Evolutionary conservation across 2,888 invertebrate genomes (phyloP), one percentile per base, ranked within the genome.

Genomic region (Melanotus villosus): DNA sequence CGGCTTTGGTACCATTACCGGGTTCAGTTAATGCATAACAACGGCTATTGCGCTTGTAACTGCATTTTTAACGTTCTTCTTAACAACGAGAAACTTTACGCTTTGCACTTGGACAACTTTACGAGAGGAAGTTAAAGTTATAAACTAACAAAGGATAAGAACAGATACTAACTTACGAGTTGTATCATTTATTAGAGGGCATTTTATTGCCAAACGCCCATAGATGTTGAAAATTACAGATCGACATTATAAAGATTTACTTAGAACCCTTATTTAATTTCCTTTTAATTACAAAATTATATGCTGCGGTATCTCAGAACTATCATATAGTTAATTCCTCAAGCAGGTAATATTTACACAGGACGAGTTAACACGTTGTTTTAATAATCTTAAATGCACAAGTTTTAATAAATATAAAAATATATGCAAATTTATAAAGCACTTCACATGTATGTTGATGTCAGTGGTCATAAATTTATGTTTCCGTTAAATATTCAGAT

Each of bases 131-230:
- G 63, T 68, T 67, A 52, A 52, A 54, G 59, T 38, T 67, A 67
- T 67, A 67, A 68, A 68, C 68, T 47, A 57, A 68, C 68, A 63
- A 56, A 62, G 63, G 60, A 67, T 60, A 67, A 67, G 43, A 18
- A 47, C 30, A 60, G 45, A 60, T 52, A 47, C 47, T 38, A 68
- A 43, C 45, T 62, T 56, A 56, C 34, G 68, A 57, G 57, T 56
- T 68, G 68, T 68, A 63, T 57, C 56, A 30, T 68, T 63, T 68
- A 68, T 68, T 68, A 57, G 68, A 68, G 30, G 45, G 56, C 16
- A 45, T 62, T 68, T 47, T 68, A 68, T 63, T 63, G 32, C 19
- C 68, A 56, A 63, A 60, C 60, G 19, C 10, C 47, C 26, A 68
- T 26, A 52, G 68, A 62, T 19, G 19, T 52, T 54, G 36, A 36